Percentiles rank a stretch among this genome's conserved stretches.
These are phyloP conservation scores for Argyresthia goedartella DNA, from an alignment of 2,888 invertebrate genomes.

Conservation along the genomic window DNA sequence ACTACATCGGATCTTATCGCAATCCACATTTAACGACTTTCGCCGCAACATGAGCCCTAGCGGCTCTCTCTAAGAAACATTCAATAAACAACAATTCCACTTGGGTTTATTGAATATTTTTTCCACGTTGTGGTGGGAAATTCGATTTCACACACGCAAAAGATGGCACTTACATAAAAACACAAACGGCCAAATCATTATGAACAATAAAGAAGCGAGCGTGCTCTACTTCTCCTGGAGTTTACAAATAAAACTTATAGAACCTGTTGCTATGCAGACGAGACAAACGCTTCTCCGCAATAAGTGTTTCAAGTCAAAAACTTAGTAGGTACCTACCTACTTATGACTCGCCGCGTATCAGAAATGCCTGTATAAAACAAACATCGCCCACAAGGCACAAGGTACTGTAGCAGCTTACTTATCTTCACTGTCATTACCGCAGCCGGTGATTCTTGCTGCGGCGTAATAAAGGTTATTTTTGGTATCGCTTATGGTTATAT, in stretches of 20 bases:
- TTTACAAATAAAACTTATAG: too few species aligned
- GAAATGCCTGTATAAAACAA: conserved; percentile 8
- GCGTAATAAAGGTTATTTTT: neutral
- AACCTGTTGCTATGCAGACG: too few species aligned
- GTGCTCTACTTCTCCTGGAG: neutral
- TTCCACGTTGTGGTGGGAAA: too few species aligned
- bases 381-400: conserved; percentile 7
- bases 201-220: neutral
- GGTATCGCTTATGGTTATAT: too few species aligned
- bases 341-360: neutral
- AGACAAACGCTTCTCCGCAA: too few species aligned
- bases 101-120: neutral
- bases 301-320: too few species aligned
- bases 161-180: too few species aligned
- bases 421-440: neutral
- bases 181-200: too few species aligned
- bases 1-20: conserved; percentile 18
- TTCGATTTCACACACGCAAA: too few species aligned
- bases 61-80: conserved; percentile 1
- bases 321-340: neutral
- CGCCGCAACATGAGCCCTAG: conserved; percentile 16
- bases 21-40: conserved; percentile 25
- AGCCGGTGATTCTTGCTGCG: neutral
- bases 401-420: neutral
- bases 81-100: neutral